Conservation (phyloP, 2,113 vertebrate genomes). For the Sitta europaea region DNA sequence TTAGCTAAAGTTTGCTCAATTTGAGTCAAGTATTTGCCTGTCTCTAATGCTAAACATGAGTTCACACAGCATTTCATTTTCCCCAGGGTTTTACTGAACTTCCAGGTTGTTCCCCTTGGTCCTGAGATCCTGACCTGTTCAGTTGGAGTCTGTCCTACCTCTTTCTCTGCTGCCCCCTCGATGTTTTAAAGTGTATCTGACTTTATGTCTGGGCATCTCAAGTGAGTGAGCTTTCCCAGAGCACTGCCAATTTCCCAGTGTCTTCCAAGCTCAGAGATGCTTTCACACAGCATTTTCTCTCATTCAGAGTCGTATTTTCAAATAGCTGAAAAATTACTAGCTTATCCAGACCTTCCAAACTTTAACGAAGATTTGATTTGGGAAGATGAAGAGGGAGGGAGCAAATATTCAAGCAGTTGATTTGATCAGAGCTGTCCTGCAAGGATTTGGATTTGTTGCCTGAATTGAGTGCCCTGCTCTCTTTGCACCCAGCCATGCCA, state of each 20-base stretch:
- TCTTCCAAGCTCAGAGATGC: background rate
- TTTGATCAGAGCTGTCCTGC: background rate
- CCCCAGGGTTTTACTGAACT: background rate
- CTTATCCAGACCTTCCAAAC: background rate
- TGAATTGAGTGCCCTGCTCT: background rate
- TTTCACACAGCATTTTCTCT: background rate
- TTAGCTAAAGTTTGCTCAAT: background rate
- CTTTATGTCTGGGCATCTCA: background rate
- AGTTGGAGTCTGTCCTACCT: background rate
- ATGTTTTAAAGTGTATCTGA: background rate
- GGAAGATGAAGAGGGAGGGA: background rate
- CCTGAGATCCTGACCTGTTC: background rate
- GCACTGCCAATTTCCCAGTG: background rate
- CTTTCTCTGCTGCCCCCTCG: background rate
- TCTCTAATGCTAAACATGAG: background rate
- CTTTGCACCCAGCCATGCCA: background rate
- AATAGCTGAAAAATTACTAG: background rate
- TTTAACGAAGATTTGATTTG: background rate
- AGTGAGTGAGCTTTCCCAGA: background rate
- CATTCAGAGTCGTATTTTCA: background rate
- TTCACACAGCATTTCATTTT: background rate
- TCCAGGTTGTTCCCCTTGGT: background rate
- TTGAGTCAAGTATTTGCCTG: background rate
- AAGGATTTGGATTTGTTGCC: background rate
- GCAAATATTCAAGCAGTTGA: background rate